Conservation (phyloP, 1,140 invertebrate genomes). For the Drosophila novamexicana region DNA sequence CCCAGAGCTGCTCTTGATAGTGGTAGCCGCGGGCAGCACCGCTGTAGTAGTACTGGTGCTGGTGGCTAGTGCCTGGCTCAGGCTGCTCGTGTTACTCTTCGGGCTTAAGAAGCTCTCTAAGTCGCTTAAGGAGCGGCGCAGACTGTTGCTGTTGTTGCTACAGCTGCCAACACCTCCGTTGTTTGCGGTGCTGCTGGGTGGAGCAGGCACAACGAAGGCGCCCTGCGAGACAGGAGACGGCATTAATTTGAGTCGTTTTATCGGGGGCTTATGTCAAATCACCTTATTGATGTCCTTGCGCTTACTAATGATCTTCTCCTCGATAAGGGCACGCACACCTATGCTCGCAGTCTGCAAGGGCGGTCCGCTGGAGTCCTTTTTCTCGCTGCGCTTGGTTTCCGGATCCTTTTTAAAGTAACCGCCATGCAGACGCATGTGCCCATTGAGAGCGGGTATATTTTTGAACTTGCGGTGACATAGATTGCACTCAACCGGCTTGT, state of each 20-base stretch:
- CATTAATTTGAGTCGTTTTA: background rate
- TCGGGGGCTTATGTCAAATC: slow-evolving; percentile 2
- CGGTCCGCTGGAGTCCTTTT: slow-evolving; percentile 91
- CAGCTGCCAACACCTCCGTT: background rate
- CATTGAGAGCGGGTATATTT: slow-evolving; percentile 98
- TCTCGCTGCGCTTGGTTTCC: slow-evolving; percentile 93
- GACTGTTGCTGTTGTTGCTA: slow-evolving; percentile 16
- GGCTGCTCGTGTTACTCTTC: slow-evolving; percentile 54
- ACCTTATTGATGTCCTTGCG: slow-evolving; percentile 84
- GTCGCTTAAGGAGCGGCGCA: slow-evolving; percentile 77
- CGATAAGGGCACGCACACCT: slow-evolving; percentile 93
- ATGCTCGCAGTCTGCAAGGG: slow-evolving; percentile 94
- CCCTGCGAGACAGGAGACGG: slow-evolving; percentile 51
- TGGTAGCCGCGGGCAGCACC: slow-evolving; percentile 67
- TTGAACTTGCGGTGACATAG: slow-evolving; percentile 97
- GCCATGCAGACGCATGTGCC: slow-evolving; percentile 98
- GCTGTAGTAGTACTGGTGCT: slow-evolving; percentile 60
- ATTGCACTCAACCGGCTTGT: slow-evolving; percentile 96
- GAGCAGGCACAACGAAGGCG: slow-evolving; percentile 82
- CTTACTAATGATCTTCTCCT: slow-evolving; percentile 96
- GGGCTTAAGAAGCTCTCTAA: slow-evolving; percentile 79
- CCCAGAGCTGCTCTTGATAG: slow-evolving; percentile 72
- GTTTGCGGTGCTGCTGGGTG: slow-evolving; percentile 58
- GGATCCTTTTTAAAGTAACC: slow-evolving; percentile 98
- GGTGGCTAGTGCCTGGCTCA: slow-evolving; percentile 48